phyloP scores from a whole-genome alignment of 2,797 vertebrate genomes.

The Antennarius maculatus region DNA sequence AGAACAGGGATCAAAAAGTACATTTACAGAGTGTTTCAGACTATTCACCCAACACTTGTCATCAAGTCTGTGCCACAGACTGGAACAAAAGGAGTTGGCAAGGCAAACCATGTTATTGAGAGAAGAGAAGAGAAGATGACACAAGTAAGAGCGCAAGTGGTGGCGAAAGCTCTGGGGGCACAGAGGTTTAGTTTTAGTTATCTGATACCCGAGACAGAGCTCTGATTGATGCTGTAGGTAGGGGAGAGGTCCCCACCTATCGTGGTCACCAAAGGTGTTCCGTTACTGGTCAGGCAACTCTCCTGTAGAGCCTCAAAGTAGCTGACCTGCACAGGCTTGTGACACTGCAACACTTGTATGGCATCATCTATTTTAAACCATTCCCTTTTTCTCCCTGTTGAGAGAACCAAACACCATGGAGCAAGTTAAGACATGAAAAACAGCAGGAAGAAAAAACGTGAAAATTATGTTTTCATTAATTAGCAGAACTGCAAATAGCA shows the following conservation, averaged over 20 bases:
- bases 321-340: slow-evolving; percentile 98
- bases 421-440: slow-evolving; percentile 28
- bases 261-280: slow-evolving; percentile 91
- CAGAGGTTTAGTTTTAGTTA: slow-evolving; percentile 87
- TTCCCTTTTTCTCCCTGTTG: slow-evolving; percentile 96
- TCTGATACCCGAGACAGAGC: slow-evolving; percentile 95
- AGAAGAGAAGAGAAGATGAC: slow-evolving; percentile 51
- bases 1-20: slow-evolving; percentile 67
- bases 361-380: slow-evolving; percentile 99
- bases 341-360: slow-evolving; percentile 92
- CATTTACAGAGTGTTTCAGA: slow-evolving; percentile 83
- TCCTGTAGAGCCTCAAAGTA: slow-evolving; percentile 94
- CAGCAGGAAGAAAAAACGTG: background rate
- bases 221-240: slow-evolving; percentile 91
- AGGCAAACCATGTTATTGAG: slow-evolving; percentile 80
- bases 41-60: slow-evolving; percentile 81
- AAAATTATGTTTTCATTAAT: slow-evolving; percentile 14
- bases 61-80: slow-evolving; percentile 78
- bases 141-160: slow-evolving; percentile 82
- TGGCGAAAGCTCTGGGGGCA: slow-evolving; percentile 74
- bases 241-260: slow-evolving; percentile 83
- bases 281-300: slow-evolving; percentile 94
- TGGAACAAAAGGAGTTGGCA: slow-evolving; percentile 83
- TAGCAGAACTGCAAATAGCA: slow-evolving; percentile 6
- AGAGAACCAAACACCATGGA: slow-evolving; percentile 51